These are phyloP conservation scores for Trichoplusia ni DNA, from an alignment of 1,140 invertebrate genomes.

Conservation along the genomic window DNA sequence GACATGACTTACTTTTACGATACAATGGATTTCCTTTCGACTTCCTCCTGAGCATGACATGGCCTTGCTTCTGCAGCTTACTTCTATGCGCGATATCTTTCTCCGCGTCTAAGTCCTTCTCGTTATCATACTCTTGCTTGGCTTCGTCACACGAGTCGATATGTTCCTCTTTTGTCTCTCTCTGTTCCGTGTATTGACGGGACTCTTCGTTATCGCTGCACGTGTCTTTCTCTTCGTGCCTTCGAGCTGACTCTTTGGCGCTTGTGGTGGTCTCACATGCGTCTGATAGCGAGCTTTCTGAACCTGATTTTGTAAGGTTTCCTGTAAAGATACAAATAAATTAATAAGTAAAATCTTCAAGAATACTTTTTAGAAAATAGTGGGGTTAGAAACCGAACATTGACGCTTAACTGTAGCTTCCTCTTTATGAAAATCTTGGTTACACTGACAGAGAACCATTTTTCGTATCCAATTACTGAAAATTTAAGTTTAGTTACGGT, in stretches of 20 bases:
- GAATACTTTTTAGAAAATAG: too few relatives aligned
- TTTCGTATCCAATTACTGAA: too few relatives aligned
- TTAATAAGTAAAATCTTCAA: too few relatives aligned
- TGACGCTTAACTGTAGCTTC: too few relatives aligned
- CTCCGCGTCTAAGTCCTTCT: constrained; percentile 56
- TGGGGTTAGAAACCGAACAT: too few relatives aligned
- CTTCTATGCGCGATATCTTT: constrained; percentile 56
- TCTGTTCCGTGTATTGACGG: constrained; percentile 24
- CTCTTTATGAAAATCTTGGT: too few relatives aligned
- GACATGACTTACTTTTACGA: constrained; percentile 85
- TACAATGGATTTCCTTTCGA: constrained; percentile 85
- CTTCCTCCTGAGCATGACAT: constrained; percentile 84
- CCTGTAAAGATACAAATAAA: constrained; percentile 34
- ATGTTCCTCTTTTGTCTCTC: constrained; percentile 44
- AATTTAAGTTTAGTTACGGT: too few relatives aligned
- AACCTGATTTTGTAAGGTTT: constrained; percentile 88
- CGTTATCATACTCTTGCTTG: constrained; percentile 62
- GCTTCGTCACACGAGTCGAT: constrained; percentile 67
- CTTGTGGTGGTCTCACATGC: constrained; percentile 84
- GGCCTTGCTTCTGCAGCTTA: constrained; percentile 79
- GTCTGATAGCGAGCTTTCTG: constrained; percentile 93
- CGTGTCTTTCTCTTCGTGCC: constrained; percentile 87
- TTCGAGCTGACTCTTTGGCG: constrained; percentile 86
- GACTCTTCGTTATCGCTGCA: constrained; percentile 83
- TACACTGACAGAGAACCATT: too few relatives aligned